A percentile compares a stretch with the other conserved stretches of the same genome.
Conservation (phyloP, 1,140 invertebrate species). For the Anthonomus grandis region DNA sequence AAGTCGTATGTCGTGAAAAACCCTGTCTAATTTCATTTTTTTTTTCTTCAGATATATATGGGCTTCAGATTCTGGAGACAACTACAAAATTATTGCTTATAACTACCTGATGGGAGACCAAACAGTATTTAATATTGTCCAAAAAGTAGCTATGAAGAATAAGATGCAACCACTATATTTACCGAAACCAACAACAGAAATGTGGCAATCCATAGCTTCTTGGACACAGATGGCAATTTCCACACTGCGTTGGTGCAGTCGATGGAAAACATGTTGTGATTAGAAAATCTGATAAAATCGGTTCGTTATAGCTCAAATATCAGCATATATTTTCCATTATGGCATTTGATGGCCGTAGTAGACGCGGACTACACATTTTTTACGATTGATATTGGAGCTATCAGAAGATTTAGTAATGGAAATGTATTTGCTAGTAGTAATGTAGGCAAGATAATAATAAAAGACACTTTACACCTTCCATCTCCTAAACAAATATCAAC, state of each 20-base stretch:
- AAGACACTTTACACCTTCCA: conserved; percentile 11
- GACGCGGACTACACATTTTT: no score
- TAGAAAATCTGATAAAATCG: conserved; percentile 45
- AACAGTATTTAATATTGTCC: conserved; percentile 36
- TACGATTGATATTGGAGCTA: no score
- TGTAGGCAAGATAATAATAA: conserved; percentile 5
- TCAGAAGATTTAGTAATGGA: no score
- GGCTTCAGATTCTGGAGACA: conserved; percentile 21
- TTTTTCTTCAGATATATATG: no score
- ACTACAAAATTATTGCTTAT: conserved; percentile 24
- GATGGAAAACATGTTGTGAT: conserved; percentile 51
- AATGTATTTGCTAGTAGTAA: conserved; percentile 10
- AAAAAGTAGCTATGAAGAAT: conserved; percentile 32
- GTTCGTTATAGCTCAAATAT: conserved; percentile 48
- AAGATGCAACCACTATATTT: conserved; percentile 31
- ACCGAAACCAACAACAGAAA: conserved; percentile 23
- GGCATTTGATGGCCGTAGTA: conserved; percentile 48
- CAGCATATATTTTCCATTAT: conserved; percentile 46
- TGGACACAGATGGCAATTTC: conserved; percentile 43
- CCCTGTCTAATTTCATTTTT: no score
- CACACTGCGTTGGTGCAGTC: conserved; percentile 45
- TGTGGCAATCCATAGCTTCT: conserved; percentile 32
- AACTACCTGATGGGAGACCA: conserved; percentile 34
- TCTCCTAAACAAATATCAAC: conserved; percentile 4
- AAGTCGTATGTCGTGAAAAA: no score